Percentiles rank a stretch among this genome's conserved stretches.
These are phyloP conservation scores for Automeris io DNA, from an alignment of 2,888 invertebrate species.

Conservation along the genomic window DNA sequence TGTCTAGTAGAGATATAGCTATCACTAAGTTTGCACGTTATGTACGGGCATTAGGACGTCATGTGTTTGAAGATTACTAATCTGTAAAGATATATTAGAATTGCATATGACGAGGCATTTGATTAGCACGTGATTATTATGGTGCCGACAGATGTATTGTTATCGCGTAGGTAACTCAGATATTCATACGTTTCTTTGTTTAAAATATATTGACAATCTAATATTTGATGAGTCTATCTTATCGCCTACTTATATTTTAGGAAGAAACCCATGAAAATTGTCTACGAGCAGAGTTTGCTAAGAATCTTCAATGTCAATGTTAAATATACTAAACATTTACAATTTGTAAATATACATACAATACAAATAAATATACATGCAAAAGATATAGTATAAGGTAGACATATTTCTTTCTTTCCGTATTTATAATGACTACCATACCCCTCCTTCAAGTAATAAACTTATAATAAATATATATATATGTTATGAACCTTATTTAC, in stretches of 20 bases:
- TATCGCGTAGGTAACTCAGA: not conserved
- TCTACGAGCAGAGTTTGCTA: too few species aligned
- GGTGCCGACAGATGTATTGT: not conserved
- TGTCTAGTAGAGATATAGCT: too few species aligned
- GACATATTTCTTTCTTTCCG: not conserved
- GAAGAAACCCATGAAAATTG: constrained; percentile 4
- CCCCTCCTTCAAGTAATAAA: too few species aligned
- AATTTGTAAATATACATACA: not conserved
- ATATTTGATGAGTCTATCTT: constrained; percentile 11
- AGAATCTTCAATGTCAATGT: not conserved
- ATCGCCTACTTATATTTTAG: constrained; percentile 8
- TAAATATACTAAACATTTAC: not conserved
- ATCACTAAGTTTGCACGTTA: not conserved
- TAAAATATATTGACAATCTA: not conserved
- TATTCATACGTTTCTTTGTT: not conserved
- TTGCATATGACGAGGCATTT: not conserved
- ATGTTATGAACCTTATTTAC: too few species aligned
- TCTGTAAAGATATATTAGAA: not conserved
- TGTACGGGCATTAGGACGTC: not conserved
- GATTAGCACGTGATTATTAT: not conserved
- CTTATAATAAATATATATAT: too few species aligned
- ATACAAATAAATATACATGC: not conserved
- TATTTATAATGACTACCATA: too few species aligned
- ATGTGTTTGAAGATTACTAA: not conserved
- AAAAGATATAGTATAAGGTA: not conserved